These are phyloP conservation scores for Eupithecia tripunctaria DNA, from an alignment of 2,888 invertebrate genomes.

Conservation along the genomic window DNA sequence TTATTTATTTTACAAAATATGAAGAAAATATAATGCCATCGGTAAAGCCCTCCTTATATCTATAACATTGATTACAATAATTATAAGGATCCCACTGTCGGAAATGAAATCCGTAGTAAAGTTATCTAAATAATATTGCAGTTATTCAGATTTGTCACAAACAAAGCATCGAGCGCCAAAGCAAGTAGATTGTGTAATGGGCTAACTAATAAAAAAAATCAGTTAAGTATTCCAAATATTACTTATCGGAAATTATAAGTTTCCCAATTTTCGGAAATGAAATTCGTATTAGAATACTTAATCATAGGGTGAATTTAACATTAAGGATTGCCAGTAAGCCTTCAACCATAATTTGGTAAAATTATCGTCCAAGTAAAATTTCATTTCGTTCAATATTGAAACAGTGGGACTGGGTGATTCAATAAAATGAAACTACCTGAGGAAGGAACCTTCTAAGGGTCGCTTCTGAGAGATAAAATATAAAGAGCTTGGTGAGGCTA, in stretches of 20 bases:
- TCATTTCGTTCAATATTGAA: slow-evolving; percentile 48
- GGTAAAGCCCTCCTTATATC: no score
- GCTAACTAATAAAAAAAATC: neutral
- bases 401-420: slow-evolving; percentile 46
- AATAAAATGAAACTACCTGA: slow-evolving; percentile 44
- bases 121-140: no score
- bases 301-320: neutral
- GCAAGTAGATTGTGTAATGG: neutral
- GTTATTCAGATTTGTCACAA: neutral
- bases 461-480: slow-evolving; percentile 15
- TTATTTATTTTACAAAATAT: no score
- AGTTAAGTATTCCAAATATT: neutral
- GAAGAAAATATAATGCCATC: no score
- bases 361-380: slow-evolving; percentile 45
- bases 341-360: slow-evolving; percentile 36
- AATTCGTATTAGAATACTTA: neutral
- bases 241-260: neutral
- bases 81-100: neutral
- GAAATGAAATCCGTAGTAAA: no score
- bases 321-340: neutral
- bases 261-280: neutral
- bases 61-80: neutral
- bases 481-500: neutral
- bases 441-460: slow-evolving; percentile 38
- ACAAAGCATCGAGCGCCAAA: neutral